Evolutionary conservation across 2,888 invertebrate genomes (phyloP), one percentile per base, ranked within the genome.

Genomic region (Autographa pulchrina): DNA sequence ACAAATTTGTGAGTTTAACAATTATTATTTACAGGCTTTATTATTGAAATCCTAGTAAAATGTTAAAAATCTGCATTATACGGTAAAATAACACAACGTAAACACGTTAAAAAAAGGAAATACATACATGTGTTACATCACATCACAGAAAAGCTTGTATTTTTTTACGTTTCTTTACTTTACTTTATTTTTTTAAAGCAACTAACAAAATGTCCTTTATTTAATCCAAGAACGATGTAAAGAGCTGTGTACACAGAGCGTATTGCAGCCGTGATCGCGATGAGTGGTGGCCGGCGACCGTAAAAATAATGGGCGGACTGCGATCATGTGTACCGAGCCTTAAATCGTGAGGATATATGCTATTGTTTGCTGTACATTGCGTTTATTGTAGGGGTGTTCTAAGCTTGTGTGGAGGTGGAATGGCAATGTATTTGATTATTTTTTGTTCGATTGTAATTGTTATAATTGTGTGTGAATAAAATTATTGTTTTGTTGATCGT

Each of bases 261-360:
- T 62, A 70, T 80, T 81, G 80, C 82, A 79, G 77, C 77, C 74
- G 78, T 84, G 85, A 84, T 86, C 85, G 78, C 88, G 90, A 89
- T 90, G 93, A 93, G 91, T 89, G 90, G 89, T 89, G 86, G 89
- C 79, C 88, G 91, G 85, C 91, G 89, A 94, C 91, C 94, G 94
- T 93, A 92, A 95, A 95, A 94, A 94, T 95, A 95, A 95, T 94
- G 93, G 92, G 82, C 89, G 86, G 80, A 79, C 82, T 88, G 85
- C 89, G 86, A 80, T 81, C 75, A 65, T 64, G 59, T 68, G 65
- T 72, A 80, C 66, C 66, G 72, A 80, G 63, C 64, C n/a, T 80
- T 48, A 48, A 48, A 59, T 64, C 41, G 75, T 60, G 35, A 66
- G 63, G 72, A 72, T 63, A n/a, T 56, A 48, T 59, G 20, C 58